Evolutionary conservation across 2,888 invertebrate genomes (phyloP).

Genomic region (Allacma fusca): DNA sequence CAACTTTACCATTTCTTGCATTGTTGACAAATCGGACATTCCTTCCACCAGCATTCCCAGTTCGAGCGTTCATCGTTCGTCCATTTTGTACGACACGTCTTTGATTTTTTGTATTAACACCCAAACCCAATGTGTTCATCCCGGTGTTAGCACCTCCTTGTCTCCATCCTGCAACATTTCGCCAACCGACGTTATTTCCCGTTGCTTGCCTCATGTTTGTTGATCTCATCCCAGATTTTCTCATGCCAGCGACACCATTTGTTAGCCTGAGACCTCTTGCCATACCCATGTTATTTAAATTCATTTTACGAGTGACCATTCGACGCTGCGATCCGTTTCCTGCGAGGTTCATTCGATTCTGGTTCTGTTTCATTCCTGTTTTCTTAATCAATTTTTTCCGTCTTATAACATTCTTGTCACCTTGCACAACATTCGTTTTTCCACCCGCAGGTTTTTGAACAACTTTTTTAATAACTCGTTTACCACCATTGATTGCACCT

Average conservation of each 20-base stretch:
- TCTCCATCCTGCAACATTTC: not conserved
- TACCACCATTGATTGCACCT: too few species aligned
- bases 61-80: not conserved
- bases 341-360: not conserved
- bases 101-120: constrained; percentile 6
- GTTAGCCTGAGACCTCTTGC: constrained; percentile 5
- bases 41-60: not conserved
- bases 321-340: not conserved
- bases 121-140: not conserved
- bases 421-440: too few species aligned
- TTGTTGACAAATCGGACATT: not conserved
- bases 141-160: not conserved
- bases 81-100: not conserved
- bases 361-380: not conserved
- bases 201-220: not conserved
- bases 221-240: not conserved
- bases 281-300: not conserved
- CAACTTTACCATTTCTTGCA: not conserved
- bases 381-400: not conserved
- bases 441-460: too few species aligned
- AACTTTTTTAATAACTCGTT: too few species aligned
- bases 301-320: not conserved
- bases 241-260: not conserved
- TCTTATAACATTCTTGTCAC: not conserved
- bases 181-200: not conserved